A percentile compares a stretch with the other conserved stretches of the same genome.
These are phyloP conservation scores for Lingula anatina DNA, from an alignment of 2,888 invertebrate genomes.

Conservation along the genomic window DNA sequence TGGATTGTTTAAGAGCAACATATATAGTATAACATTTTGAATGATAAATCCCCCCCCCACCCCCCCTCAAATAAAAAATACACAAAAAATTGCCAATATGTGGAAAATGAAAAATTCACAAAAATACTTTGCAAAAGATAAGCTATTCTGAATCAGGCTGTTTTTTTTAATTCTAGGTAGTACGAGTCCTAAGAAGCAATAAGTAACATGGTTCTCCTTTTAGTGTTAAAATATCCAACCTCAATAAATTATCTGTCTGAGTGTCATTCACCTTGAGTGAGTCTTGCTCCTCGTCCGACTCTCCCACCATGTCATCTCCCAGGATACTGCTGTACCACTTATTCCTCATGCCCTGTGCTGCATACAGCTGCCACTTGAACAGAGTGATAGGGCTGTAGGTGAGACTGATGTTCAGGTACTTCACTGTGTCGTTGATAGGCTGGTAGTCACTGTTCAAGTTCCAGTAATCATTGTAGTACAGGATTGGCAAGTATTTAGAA, in stretches of 20 bases:
- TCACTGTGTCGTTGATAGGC: slow-evolving; percentile 74
- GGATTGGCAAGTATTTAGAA: slow-evolving; percentile 83
- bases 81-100: too few relatives aligned
- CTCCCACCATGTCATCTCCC: slow-evolving; percentile 51
- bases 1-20: too few relatives aligned
- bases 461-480: slow-evolving; percentile 98
- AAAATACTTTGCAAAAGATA: too few relatives aligned
- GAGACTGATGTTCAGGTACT: slow-evolving; percentile 57
- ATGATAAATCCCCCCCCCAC: neutral
- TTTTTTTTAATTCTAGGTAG: too few relatives aligned
- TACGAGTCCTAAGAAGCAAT: too few relatives aligned
- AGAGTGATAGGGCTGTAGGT: slow-evolving; percentile 77
- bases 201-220: too few relatives aligned
- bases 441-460: slow-evolving; percentile 90
- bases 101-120: too few relatives aligned
- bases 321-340: slow-evolving; percentile 68
- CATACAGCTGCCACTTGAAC: slow-evolving; percentile 97
- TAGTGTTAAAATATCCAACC: too few relatives aligned
- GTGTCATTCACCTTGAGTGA: slow-evolving; percentile 54
- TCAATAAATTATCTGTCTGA: too few relatives aligned
- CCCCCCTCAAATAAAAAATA: neutral
- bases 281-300: slow-evolving; percentile 66
- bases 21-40: too few relatives aligned
- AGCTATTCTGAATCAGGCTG: too few relatives aligned
- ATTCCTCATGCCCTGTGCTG: slow-evolving; percentile 89